Percentiles rank a stretch among this genome's conserved stretches.
Evolutionary conservation across 35 echinoderm and acorn worm species (phyloP).

Genomic region (Lytechinus pictus): DNA sequence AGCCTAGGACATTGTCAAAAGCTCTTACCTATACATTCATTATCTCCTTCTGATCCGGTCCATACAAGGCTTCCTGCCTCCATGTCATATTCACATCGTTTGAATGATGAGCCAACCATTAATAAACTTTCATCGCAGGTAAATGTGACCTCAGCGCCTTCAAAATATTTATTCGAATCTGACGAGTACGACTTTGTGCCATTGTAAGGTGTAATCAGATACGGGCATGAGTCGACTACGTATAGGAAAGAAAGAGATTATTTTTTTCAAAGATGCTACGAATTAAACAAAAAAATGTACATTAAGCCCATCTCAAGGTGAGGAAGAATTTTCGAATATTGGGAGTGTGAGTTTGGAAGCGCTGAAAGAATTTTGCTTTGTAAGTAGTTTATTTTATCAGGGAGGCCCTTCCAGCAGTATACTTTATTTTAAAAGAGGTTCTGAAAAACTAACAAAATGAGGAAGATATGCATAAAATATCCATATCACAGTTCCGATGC

Average conservation of each 20-base stretch:
- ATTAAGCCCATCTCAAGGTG: too few species aligned
- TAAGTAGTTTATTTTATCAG: too few species aligned
- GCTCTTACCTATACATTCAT: conserved; percentile 14
- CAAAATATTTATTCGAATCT: background rate
- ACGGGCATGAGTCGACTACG: background rate
- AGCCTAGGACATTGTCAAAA: background rate
- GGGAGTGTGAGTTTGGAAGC: too few species aligned
- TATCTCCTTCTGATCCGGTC: conserved; percentile 8
- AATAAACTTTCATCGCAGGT: background rate
- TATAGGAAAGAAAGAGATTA: background rate
- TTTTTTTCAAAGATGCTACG: too few species aligned
- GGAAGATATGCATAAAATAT: too few species aligned
- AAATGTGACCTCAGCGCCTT: background rate
- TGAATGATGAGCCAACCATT: background rate
- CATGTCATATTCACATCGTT: background rate
- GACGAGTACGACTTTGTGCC: background rate
- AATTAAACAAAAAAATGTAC: too few species aligned
- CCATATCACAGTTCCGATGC: too few species aligned
- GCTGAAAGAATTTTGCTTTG: too few species aligned
- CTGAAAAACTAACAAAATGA: too few species aligned
- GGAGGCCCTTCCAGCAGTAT: too few species aligned
- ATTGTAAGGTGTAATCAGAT: background rate
- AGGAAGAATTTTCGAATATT: too few species aligned
- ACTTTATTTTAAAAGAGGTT: too few species aligned
- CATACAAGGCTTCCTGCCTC: background rate